These are phyloP conservation scores for Pangasianodon gigas DNA, from an alignment of 2,113 vertebrate genomes.

Conservation along the genomic window DNA sequence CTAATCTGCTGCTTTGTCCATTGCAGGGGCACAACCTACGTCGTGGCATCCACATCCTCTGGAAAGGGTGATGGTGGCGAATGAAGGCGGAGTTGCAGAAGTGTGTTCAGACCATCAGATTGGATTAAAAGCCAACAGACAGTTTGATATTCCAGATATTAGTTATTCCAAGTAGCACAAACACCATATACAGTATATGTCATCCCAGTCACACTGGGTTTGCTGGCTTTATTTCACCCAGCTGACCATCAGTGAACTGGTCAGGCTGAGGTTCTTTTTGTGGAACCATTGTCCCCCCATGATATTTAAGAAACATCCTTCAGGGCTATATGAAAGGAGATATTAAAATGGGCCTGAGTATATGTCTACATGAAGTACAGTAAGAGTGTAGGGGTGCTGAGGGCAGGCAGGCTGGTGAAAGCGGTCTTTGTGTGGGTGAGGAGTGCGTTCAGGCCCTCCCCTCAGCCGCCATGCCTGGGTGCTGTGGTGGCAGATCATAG, in stretches of 20 bases:
- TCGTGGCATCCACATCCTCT: constrained; percentile 66
- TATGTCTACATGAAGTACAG: constrained; percentile 58
- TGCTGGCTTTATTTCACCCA: background rate
- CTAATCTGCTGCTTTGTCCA: constrained; percentile 68
- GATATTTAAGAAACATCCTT: background rate
- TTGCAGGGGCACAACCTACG: constrained; percentile 56
- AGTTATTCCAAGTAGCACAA: constrained; percentile 2
- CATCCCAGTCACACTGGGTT: background rate
- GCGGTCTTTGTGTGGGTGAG: constrained; percentile 75
- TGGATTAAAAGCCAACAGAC: constrained; percentile 63
- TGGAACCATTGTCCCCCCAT: background rate
- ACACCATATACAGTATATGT: background rate
- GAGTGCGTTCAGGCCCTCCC: constrained; percentile 66
- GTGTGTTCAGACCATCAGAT: constrained; percentile 63
- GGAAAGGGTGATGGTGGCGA: constrained; percentile 51
- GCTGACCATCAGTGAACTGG: background rate
- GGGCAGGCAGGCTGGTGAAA: constrained; percentile 65
- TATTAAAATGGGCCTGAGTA: constrained; percentile 27
- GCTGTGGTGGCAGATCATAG: constrained; percentile 76
- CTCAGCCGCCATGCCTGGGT: constrained; percentile 60
- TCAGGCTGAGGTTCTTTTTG: background rate
- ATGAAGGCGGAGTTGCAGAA: constrained; percentile 55
- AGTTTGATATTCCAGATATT: background rate
- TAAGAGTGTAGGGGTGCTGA: constrained; percentile 64
- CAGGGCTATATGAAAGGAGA: background rate